Percentiles rank a stretch among this genome's conserved stretches.
Evolutionary conservation across 2,113 vertebrate species (phyloP).

Genomic region (Holacanthus passer): DNA sequence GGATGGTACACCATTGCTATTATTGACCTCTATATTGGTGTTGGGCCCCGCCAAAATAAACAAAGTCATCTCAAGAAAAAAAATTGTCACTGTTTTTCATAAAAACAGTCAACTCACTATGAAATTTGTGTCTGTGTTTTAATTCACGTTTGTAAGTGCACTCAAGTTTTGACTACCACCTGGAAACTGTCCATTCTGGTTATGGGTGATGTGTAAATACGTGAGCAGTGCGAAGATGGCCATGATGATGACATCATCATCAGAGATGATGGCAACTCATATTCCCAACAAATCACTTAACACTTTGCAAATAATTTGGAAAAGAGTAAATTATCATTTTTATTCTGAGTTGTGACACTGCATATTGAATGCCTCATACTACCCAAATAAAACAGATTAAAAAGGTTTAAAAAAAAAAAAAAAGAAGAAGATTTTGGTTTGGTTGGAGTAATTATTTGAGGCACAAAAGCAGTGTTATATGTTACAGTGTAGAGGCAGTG

Average conservation of each 20-base stretch:
- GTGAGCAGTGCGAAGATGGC: neutral
- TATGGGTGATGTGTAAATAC: neutral
- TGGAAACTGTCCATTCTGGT: neutral
- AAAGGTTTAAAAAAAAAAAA: too few relatives aligned
- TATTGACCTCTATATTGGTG: too few relatives aligned
- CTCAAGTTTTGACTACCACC: neutral
- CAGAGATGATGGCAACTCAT: neutral
- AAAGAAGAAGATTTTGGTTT: neutral
- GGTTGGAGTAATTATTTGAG: neutral
- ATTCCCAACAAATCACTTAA: neutral
- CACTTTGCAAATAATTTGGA: neutral
- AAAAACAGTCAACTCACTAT: too few relatives aligned
- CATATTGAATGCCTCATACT: neutral
- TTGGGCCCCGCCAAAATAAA: too few relatives aligned
- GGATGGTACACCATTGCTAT: too few relatives aligned
- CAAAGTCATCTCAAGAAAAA: too few relatives aligned
- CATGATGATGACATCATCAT: neutral
- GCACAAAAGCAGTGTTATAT: neutral
- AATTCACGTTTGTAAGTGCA: neutral
- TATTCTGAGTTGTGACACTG: neutral
- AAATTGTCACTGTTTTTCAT: too few relatives aligned
- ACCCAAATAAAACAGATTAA: neutral
- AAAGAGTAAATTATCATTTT: neutral
- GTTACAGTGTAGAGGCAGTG: neutral
- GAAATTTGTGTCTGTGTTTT: neutral